A percentile compares a stretch with the other conserved stretches of the same genome.
Conservation (phyloP, 1,140 invertebrate species). For the Formica selysi region DNA sequence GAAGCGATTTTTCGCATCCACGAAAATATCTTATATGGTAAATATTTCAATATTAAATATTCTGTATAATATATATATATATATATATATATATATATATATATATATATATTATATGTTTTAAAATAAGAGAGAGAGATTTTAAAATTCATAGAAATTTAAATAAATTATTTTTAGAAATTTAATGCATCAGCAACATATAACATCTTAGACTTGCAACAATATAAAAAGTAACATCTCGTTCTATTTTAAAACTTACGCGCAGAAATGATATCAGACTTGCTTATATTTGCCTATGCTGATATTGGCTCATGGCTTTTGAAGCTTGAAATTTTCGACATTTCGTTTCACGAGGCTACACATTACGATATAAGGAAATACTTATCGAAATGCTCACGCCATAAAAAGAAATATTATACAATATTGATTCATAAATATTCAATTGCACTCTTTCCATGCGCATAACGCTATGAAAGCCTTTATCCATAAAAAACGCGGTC, state of each 20-base stretch:
- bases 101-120: neutral
- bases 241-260: conserved; percentile 1
- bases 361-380: conserved; percentile 1
- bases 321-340: conserved; percentile 13
- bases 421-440: conserved; percentile 28
- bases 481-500: conserved; percentile 9
- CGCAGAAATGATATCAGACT: neutral
- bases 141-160: conserved; percentile 1
- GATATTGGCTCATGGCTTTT: conserved; percentile 31
- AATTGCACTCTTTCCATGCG: conserved; percentile 3
- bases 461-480: neutral
- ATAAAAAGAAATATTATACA: neutral
- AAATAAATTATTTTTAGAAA: neutral
- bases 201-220: neutral
- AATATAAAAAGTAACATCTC: conserved; percentile 13
- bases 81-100: too few relatives aligned
- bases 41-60: neutral
- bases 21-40: neutral
- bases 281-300: conserved; percentile 33
- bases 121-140: neutral
- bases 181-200: neutral
- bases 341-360: conserved; percentile 7
- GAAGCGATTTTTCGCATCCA: neutral
- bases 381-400: neutral
- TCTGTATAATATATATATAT: neutral